Percentiles rank a stretch among this genome's conserved stretches.
These are phyloP conservation scores for Nothocercus julius DNA, from an alignment of 2,113 vertebrate genomes.

Conservation along the genomic window DNA sequence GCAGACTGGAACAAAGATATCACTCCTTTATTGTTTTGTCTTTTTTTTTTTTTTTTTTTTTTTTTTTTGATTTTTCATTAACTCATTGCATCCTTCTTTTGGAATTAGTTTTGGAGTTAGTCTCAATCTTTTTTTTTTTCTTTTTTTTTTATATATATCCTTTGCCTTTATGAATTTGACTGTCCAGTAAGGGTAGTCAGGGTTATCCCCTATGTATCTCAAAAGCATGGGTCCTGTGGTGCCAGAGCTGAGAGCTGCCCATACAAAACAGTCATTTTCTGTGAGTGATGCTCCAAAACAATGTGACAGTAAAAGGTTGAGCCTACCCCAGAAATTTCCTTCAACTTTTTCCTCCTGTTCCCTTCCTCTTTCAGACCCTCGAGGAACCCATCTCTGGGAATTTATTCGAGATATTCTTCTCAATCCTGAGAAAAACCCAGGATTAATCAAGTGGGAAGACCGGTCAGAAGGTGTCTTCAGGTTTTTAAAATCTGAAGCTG, in stretches of 20 bases:
- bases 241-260: not conserved
- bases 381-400: constrained; percentile 97
- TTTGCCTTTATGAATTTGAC: not conserved
- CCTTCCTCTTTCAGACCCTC: constrained; percentile 79
- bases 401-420: constrained; percentile 97
- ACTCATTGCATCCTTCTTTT: not conserved
- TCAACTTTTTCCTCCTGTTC: not conserved
- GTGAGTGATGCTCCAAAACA: not conserved
- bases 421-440: constrained; percentile 93
- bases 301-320: not conserved
- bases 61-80: not conserved
- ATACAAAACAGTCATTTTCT: not conserved
- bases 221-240: not conserved
- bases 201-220: not conserved
- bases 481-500: constrained; percentile 96
- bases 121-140: not conserved
- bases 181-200: not conserved
- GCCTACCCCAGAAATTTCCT: not conserved
- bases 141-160: not conserved
- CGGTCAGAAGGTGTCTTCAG: constrained; percentile 93
- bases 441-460: constrained; percentile 98
- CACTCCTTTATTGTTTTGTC: not conserved
- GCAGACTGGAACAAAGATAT: not conserved
- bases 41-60: too few relatives aligned
- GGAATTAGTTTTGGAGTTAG: not conserved